Base-by-base conservation (phyloP, 2,797 vertebrate species). In the Diglossa cyanea region DNA sequence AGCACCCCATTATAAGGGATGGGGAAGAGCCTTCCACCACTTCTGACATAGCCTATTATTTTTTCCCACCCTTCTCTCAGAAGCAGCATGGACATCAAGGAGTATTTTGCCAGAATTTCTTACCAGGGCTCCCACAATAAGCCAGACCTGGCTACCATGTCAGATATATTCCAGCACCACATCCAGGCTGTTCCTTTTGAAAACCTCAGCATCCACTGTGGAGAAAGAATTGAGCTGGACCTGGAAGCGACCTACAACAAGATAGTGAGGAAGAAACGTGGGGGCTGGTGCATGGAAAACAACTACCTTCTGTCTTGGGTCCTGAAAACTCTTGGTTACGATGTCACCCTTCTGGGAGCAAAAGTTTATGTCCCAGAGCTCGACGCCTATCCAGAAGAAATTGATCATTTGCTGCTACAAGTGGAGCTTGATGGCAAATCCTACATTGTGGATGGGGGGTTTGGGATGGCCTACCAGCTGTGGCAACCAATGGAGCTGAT, bases 241-340 rank as follows among this genome's bases (percentile, higher is more conserved):
- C 95, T 99, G 42, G 91, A 98, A 68, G 73, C 81, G 0, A 94
- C 94, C 86, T 99, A 97, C 76, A 79, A 98, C 51, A 99, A 99
- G 90, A 72, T 99, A n/a, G 98, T 99, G 85, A 97, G 81, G 86
- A 97, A 62, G 73, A 97, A 93, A 3, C 98, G 98, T 1, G 98
- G 99, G 15, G 99, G 99, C 3, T 99, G 98, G 98, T 99, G 99
- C 88, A 92, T 98, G 77, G 98, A 99, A 88, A 98, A 98, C 96
- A 99, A 99, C 94, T 71, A 95, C 4, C 95, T 99, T 37, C 98
- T 99, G 17, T 96, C 96, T 20, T 99, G 98, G 99, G 98, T 96
- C 48, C 93, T 99, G 91, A 98, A 96, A 94, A 97, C 98, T 78
- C 96, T 99, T 14, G 98, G 98, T 31, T 99, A 98, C 3, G 13